Evolutionary conservation across 2,888 invertebrate species (phyloP).

Genomic region (Synergus gifuensis): DNA sequence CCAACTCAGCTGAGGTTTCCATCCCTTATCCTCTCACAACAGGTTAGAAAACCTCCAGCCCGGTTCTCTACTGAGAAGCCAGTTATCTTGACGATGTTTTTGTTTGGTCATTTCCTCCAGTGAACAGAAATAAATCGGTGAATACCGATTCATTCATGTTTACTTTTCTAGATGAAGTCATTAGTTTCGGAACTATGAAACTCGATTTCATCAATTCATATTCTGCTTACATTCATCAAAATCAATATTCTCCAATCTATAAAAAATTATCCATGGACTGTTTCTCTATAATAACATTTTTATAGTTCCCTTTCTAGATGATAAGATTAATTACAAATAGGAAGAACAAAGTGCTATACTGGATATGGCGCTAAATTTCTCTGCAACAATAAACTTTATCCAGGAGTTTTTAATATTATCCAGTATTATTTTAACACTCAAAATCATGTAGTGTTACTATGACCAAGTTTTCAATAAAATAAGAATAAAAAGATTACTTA

Average conservation of each 20-base stretch:
- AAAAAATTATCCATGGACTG: no score
- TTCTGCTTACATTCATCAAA: neutral
- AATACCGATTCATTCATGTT: neutral
- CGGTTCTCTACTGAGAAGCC: constrained; percentile 42
- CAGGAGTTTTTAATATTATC: no score
- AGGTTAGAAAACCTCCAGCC: neutral
- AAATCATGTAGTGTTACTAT: no score
- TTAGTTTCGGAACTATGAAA: neutral
- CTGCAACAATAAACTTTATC: no score
- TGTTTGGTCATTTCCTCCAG: constrained; percentile 38
- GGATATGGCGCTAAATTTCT: no score
- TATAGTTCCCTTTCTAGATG: neutral
- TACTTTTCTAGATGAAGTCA: neutral
- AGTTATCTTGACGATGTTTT: constrained; percentile 53
- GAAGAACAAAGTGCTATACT: no score
- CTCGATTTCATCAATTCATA: neutral
- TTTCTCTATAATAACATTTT: neutral
- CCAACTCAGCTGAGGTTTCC: constrained; percentile 63
- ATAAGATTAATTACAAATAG: neutral
- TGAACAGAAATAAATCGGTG: neutral
- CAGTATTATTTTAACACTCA: no score
- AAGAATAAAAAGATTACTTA: neutral
- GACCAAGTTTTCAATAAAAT: neutral
- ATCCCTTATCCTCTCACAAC: constrained; percentile 46
- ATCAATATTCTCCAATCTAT: neutral